phyloP scores from a whole-genome alignment of 2,113 vertebrate genomes.

The Dasyurus viverrinus region DNA sequence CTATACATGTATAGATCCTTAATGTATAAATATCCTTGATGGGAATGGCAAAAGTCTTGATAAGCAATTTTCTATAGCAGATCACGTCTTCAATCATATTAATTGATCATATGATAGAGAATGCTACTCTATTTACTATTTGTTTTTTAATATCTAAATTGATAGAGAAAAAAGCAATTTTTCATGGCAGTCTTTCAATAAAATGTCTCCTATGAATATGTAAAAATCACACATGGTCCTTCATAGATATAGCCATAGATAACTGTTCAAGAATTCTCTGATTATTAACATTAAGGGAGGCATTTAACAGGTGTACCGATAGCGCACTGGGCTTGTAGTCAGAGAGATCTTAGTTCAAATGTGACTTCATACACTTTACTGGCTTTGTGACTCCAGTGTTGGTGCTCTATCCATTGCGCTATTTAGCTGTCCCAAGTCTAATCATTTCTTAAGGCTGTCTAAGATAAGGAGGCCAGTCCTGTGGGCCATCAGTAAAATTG shows the following conservation, averaged over 20 bases:
- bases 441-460: too few relatives aligned
- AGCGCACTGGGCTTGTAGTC: neutral
- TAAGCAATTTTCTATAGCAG: neutral
- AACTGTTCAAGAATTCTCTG: neutral
- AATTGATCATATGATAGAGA: neutral
- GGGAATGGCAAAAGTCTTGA: neutral
- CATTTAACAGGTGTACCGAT: neutral
- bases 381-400: neutral
- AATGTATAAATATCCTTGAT: neutral
- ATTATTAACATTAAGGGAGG: neutral
- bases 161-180: neutral
- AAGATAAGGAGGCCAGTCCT: too few relatives aligned
- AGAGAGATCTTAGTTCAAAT: neutral
- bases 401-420: too few relatives aligned
- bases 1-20: neutral
- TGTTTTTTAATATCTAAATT: neutral
- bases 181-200: neutral
- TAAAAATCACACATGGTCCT: neutral
- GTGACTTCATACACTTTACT: neutral
- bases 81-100: neutral
- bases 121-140: neutral
- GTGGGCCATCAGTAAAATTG: too few relatives aligned
- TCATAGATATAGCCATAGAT: neutral
- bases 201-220: neutral
- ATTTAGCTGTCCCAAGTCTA: too few relatives aligned